A percentile compares a stretch with the other conserved stretches of the same genome.
These are phyloP conservation scores for Cerceris ruficornis DNA, from an alignment of 2,888 invertebrate genomes.

Conservation along the genomic window DNA sequence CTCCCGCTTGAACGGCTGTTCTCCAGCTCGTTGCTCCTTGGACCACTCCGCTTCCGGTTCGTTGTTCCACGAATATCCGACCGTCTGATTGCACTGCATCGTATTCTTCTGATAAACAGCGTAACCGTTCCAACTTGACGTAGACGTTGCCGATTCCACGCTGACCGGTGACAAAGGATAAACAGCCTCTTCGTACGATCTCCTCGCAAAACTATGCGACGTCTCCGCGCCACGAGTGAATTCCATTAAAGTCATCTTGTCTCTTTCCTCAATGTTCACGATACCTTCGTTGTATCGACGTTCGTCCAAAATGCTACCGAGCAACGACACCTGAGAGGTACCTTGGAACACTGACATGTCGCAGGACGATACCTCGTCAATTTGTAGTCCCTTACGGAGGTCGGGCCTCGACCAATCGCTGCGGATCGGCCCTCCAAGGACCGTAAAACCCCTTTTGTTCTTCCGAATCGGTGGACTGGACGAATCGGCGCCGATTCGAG, in stretches of 20 bases:
- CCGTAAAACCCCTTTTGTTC: conserved; percentile 47
- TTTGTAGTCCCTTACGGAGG: conserved; percentile 59
- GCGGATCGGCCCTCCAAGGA: conserved; percentile 13
- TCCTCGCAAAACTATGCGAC: not conserved
- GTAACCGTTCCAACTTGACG: conserved; percentile 40
- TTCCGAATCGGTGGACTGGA: not conserved
- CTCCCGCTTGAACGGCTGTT: not conserved
- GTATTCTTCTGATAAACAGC: conserved; percentile 7
- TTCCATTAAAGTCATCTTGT: conserved; percentile 16
- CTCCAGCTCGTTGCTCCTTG: not conserved
- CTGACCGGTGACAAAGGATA: conserved; percentile 51
- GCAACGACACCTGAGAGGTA: not conserved
- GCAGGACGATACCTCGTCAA: conserved; percentile 53
- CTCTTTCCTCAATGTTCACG: not conserved
- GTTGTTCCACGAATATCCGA: conserved; percentile 16
- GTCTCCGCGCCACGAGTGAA: conserved; percentile 3
- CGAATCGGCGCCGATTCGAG: conserved; percentile 9
- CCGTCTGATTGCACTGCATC: not conserved
- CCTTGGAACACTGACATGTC: conserved; percentile 62
- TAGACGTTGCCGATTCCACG: conserved; percentile 42
- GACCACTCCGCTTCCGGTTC: conserved; percentile 7
- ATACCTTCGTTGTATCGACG: not conserved
- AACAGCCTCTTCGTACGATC: conserved; percentile 18
- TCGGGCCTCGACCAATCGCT: conserved; percentile 47
- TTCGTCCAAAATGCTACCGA: not conserved